Evolutionary conservation across 2,888 invertebrate genomes (phyloP), one percentile per base, ranked within the genome.

Genomic region (Mechanitis messenoides): DNA sequence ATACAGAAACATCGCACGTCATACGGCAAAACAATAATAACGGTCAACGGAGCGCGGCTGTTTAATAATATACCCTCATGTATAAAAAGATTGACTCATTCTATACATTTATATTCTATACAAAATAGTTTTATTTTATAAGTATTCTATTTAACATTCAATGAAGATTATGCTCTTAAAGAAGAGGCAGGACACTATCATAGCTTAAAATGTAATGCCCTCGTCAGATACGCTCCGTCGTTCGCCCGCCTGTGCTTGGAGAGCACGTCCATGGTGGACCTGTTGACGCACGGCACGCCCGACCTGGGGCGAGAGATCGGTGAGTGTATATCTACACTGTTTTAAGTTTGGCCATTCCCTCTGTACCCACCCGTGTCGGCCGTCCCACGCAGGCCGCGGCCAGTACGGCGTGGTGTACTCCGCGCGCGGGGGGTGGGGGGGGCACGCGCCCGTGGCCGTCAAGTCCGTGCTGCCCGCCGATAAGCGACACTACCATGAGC

Each of bases 341-440:
- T 20, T 20, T 20, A 20, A 20, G 20, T 20, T 20, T 20, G 1
- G 20, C 20, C 20, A 20, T 20, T 20, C 20, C 20, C 20, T 20
- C 20, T 20, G 20, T 20, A 20, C 20, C 20, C 20, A 20, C 20
- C 20, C 1, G 20, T 20, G 20, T 20, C 20, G 20, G 20, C 20
- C 20, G 20, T 20, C 20, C 20, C 1, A 20, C 20, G 20, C 20
- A 90, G 90, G 90, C 0, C 92, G 96, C 54, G 97, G 97, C 0
- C 97, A 97, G 75, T 97, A 96, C 82, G 97, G 97, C 3, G 96
- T 97, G 47, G 97, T 97, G 55, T 97, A 95, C 82, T 91, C 94
- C 0, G 95, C 94, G 74, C 94, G 95, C 60, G 91, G 90, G 0
- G 86, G 92, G 60, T 96, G 96, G 93, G 95, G 91, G 0, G 93